Percentiles rank a stretch among this genome's conserved stretches.
These are phyloP conservation scores for Zosterops japonicus DNA, from an alignment of 2,113 vertebrate genomes.

Conservation along the genomic window DNA sequence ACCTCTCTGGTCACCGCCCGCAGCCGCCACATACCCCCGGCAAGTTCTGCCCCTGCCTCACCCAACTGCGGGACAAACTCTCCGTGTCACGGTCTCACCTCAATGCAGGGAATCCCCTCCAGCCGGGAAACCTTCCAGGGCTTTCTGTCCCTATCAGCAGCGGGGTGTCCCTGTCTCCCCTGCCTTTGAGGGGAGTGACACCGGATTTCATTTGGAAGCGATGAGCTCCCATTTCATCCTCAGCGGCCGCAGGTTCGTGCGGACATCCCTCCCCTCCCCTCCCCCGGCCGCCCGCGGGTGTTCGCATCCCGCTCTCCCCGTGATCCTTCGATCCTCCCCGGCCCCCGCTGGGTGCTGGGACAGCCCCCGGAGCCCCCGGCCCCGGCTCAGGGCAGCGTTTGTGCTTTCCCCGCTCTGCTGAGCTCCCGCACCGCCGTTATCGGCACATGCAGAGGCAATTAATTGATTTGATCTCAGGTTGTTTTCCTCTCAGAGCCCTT, in stretches of 20 bases:
- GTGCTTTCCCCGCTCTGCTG: neutral
- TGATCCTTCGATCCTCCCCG: neutral
- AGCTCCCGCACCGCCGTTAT: neutral
- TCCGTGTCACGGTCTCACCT: accelerated
- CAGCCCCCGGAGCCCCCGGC: neutral
- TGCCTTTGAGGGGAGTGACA: neutral
- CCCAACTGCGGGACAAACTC: neutral
- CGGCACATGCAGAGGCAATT: slow-evolving; percentile 13
- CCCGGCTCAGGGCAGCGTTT: neutral
- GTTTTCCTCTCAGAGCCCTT: neutral
- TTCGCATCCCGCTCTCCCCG: neutral
- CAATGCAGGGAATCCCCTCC: neutral
- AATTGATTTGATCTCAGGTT: slow-evolving; percentile 45
- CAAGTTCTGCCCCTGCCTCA: accelerated
- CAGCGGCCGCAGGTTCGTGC: neutral
- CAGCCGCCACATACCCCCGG: accelerated
- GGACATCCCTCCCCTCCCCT: neutral
- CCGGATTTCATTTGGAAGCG: accelerated
- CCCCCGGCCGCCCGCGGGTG: neutral
- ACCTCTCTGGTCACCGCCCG: accelerated
- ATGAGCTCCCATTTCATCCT: neutral
- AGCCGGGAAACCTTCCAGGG: neutral
- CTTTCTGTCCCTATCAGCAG: accelerated
- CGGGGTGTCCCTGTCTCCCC: neutral
- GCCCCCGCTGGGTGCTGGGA: neutral